phyloP scores from a whole-genome alignment of 2,888 invertebrate genomes.

The Rhaphigaster nebulosa region DNA sequence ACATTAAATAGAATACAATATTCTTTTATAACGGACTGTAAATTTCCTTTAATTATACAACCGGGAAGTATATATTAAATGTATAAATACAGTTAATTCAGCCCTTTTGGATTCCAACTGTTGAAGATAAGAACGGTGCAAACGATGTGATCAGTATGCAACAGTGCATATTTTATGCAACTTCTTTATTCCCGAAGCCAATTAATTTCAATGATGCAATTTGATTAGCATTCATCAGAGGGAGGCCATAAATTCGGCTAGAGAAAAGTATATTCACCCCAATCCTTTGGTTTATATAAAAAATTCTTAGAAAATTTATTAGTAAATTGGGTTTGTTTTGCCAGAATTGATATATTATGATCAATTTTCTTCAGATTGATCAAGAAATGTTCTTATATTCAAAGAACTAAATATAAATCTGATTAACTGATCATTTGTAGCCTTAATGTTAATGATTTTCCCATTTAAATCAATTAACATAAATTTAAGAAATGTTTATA shows the following conservation, averaged over 20 bases:
- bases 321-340: too few species aligned
- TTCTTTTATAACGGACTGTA: neutral
- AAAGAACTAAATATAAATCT: too few species aligned
- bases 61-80: neutral
- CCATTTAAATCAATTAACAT: too few species aligned
- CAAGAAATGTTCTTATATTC: too few species aligned
- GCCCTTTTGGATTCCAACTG: neutral
- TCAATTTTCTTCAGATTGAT: too few species aligned
- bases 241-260: neutral
- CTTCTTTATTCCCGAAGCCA: neutral
- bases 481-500: too few species aligned
- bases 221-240: neutral
- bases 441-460: too few species aligned
- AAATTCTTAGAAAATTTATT: too few species aligned
- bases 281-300: too few species aligned
- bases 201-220: conserved; percentile 30
- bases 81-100: conserved; percentile 19
- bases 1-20: neutral
- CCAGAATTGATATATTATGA: too few species aligned
- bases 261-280: too few species aligned
- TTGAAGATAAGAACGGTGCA: neutral
- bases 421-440: too few species aligned
- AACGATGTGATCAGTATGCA: conserved; percentile 18
- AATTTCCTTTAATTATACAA: neutral
- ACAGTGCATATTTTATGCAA: neutral